A percentile compares a stretch with the other conserved stretches of the same genome.
Conservation (phyloP, 2,888 invertebrate species). For the Pseudanteris insignis region DNA sequence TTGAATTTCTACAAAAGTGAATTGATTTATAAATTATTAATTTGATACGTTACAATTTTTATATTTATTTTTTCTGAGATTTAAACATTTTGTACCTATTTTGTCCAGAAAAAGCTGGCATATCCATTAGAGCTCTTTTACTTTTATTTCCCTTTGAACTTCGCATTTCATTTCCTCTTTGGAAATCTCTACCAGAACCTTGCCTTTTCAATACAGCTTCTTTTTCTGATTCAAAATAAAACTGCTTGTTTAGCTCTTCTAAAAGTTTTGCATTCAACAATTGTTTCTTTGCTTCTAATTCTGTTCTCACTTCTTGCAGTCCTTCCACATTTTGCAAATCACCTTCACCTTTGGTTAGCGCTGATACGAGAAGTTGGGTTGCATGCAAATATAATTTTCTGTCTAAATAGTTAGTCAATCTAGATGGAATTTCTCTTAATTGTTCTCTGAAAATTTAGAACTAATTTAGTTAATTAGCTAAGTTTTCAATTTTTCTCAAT, state of each 20-base stretch:
- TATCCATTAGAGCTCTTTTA: conserved; percentile 70
- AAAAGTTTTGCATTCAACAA: conserved; percentile 76
- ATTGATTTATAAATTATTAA: neutral
- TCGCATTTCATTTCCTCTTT: conserved; percentile 70
- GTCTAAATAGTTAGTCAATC: conserved; percentile 73
- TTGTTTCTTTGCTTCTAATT: conserved; percentile 76
- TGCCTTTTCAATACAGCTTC: conserved; percentile 71
- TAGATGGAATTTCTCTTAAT: conserved; percentile 77
- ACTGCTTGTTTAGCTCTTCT: conserved; percentile 76
- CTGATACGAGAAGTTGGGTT: conserved; percentile 81
- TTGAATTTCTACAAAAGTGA: too few relatives aligned
- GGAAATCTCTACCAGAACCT: conserved; percentile 72
- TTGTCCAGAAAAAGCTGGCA: conserved; percentile 55
- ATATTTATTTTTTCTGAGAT: neutral
- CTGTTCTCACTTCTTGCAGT: conserved; percentile 79
- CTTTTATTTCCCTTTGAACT: conserved; percentile 70
- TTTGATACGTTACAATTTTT: neutral
- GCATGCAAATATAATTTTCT: conserved; percentile 86
- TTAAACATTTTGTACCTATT: conserved; percentile 11
- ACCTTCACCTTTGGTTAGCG: conserved; percentile 75
- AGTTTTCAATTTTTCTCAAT: too few relatives aligned
- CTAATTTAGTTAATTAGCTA: too few relatives aligned
- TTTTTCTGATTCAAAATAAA: conserved; percentile 74
- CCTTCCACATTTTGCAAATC: conserved; percentile 85
- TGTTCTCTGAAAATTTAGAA: conserved; percentile 72